These are phyloP conservation scores for Paratrypauchen microcephalus DNA, from an alignment of 2,797 vertebrate species.

Conservation along the genomic window DNA sequence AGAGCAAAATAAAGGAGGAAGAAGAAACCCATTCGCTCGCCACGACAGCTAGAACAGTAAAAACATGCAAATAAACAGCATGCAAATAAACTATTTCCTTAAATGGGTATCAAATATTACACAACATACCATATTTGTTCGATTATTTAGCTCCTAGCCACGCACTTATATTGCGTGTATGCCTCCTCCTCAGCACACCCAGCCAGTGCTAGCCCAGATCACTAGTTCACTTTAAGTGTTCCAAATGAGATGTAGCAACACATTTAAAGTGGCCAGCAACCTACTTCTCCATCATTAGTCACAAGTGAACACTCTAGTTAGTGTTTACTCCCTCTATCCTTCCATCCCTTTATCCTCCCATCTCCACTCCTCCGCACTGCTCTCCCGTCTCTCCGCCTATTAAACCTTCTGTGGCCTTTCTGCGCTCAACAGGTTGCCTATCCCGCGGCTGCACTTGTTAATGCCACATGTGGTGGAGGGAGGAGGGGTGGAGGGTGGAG, in stretches of 20 bases:
- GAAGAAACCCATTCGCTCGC: too few species aligned
- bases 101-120: too few species aligned
- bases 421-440: conserved; percentile 56
- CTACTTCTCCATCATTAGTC: conserved; percentile 28
- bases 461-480: conserved; percentile 52
- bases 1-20: too few species aligned
- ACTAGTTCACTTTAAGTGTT: neutral
- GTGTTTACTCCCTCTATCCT: conserved; percentile 58
- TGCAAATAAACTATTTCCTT: too few species aligned
- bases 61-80: too few species aligned
- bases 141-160: too few species aligned
- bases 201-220: neutral
- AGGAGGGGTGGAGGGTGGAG: conserved; percentile 44
- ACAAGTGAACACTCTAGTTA: conserved; percentile 27
- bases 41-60: too few species aligned
- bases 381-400: conserved; percentile 60
- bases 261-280: neutral
- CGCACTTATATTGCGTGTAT: neutral
- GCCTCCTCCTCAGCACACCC: neutral
- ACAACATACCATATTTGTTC: too few species aligned
- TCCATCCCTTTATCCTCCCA: conserved; percentile 5
- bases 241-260: conserved; percentile 2
- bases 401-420: conserved; percentile 65
- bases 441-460: conserved; percentile 55
- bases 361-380: conserved; percentile 69